Evolutionary conservation across 2,797 vertebrate species (phyloP).

Genomic region (Gobio occitaniae): DNA sequence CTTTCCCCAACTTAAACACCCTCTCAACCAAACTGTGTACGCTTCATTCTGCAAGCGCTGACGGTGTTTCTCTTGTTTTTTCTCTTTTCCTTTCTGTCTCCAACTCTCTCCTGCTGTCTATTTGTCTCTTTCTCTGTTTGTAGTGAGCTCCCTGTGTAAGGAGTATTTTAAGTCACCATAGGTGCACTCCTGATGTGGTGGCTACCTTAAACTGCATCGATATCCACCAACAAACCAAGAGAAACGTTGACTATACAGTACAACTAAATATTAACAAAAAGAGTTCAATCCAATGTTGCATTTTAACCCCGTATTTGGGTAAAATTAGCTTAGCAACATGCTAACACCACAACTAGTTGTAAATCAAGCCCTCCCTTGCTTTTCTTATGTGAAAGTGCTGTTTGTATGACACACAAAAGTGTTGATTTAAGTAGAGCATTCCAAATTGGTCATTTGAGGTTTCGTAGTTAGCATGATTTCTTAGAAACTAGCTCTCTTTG

Average conservation of each 20-base stretch:
- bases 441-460: background rate
- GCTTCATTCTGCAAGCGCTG: constrained; percentile 34
- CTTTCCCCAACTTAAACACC: constrained; percentile 86
- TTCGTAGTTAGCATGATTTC: background rate
- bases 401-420: background rate
- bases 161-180: background rate
- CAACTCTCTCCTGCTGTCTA: constrained; percentile 1
- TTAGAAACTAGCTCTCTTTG: background rate
- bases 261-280: background rate
- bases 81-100: constrained; percentile 17
- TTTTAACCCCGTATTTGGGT: too few relatives aligned
- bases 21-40: constrained; percentile 68
- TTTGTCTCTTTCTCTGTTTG: constrained; percentile 34
- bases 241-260: background rate
- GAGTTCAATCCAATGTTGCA: background rate
- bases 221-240: background rate
- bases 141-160: background rate
- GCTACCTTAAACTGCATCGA: background rate
- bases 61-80: constrained; percentile 15
- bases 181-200: background rate
- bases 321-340: constrained; percentile 9
- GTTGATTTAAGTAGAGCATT: background rate
- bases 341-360: background rate
- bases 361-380: background rate
- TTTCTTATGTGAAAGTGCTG: background rate